These are phyloP conservation scores for Protonemura montana DNA, from an alignment of 2,888 invertebrate genomes.

Conservation along the genomic window DNA sequence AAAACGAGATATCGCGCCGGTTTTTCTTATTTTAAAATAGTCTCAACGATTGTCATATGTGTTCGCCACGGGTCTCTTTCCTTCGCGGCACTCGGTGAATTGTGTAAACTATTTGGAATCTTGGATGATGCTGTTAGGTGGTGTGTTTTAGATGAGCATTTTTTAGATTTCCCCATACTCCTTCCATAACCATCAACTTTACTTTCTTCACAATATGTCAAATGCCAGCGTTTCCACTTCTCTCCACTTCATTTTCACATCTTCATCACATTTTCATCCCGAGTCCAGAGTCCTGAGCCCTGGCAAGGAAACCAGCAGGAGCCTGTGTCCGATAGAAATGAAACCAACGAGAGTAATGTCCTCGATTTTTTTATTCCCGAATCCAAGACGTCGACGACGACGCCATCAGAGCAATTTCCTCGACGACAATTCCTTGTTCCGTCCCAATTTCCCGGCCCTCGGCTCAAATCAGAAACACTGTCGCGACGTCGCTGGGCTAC, in stretches of 20 bases:
- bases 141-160: neutral
- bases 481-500: neutral
- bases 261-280: neutral
- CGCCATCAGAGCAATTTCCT: neutral
- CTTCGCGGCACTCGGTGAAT: too few relatives aligned
- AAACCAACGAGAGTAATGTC: neutral
- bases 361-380: neutral
- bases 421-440: neutral
- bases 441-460: neutral
- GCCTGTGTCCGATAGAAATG: neutral
- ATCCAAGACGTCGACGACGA: neutral
- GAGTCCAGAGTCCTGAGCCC: neutral
- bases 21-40: neutral
- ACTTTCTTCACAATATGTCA: neutral
- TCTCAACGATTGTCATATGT: neutral
- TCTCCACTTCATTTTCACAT: neutral
- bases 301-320: neutral
- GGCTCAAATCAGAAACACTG: neutral
- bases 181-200: neutral
- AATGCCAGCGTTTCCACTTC: neutral
- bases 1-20: neutral
- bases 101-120: too few relatives aligned
- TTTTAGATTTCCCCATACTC: neutral
- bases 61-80: too few relatives aligned
- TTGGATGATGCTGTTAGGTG: too few relatives aligned